phyloP scores from a whole-genome alignment of 2,797 vertebrate species.

The Falco concolor region DNA sequence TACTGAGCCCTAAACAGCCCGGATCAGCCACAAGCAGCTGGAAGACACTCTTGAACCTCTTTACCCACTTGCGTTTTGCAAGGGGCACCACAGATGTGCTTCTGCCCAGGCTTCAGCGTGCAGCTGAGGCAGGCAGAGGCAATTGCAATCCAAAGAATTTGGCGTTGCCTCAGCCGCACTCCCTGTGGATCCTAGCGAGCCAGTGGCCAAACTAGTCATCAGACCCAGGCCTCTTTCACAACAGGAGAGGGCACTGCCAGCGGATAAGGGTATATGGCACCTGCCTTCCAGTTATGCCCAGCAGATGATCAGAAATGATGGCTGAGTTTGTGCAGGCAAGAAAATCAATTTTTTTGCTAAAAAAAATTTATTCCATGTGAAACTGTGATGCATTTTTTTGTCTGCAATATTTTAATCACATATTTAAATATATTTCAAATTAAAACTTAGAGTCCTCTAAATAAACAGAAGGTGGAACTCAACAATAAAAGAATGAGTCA shows the following conservation, averaged over 20 bases:
- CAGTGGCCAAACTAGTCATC: neutral
- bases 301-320: neutral
- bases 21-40: neutral
- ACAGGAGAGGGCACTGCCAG: neutral
- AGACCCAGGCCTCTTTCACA: neutral
- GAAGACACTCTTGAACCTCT: neutral
- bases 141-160: neutral
- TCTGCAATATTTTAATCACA: neutral
- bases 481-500: neutral
- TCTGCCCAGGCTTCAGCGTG: neutral
- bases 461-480: neutral
- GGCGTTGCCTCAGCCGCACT: neutral
- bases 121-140: neutral
- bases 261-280: accelerated
- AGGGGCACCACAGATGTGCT: neutral
- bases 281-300: neutral
- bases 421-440: neutral
- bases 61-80: neutral
- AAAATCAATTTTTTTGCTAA: neutral
- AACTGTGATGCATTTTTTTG: neutral
- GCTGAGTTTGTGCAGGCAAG: neutral
- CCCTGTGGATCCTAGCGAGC: neutral
- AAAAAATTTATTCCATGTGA: neutral
- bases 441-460: neutral
- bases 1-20: neutral